Conservation (phyloP, 2,113 vertebrate genomes). For the Actenoides lindsayi region DNA sequence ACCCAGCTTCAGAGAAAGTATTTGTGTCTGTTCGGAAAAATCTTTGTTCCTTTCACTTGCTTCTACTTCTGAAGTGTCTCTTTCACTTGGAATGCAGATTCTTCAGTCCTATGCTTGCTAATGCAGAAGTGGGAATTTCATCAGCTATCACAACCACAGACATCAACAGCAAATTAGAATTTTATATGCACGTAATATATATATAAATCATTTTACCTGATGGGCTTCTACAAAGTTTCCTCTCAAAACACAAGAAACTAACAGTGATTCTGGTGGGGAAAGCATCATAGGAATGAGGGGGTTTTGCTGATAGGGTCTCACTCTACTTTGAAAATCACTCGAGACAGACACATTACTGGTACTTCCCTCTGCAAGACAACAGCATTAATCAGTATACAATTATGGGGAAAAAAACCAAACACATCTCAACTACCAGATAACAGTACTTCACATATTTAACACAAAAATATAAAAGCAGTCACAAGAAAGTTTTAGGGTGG, state of each 20-base stretch:
- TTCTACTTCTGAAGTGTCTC: neutral
- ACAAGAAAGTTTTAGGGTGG: neutral
- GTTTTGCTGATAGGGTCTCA: slow-evolving; percentile 66
- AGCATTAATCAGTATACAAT: neutral
- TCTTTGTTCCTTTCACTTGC: neutral
- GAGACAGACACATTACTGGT: slow-evolving; percentile 69
- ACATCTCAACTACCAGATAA: neutral
- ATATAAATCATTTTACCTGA: slow-evolving; percentile 81
- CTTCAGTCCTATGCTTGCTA: neutral
- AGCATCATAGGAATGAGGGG: slow-evolving; percentile 92
- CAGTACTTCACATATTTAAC: neutral
- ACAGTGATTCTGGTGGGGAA: slow-evolving; percentile 93
- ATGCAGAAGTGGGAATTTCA: neutral
- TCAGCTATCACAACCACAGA: neutral
- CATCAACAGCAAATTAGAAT: neutral
- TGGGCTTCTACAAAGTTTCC: slow-evolving; percentile 92
- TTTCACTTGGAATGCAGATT: neutral
- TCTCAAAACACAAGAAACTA: slow-evolving; percentile 90
- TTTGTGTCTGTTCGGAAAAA: neutral
- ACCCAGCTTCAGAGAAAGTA: neutral
- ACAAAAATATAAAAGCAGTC: neutral
- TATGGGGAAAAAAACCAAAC: neutral
- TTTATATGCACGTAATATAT: neutral
- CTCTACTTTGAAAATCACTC: slow-evolving; percentile 66
- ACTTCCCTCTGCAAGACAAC: slow-evolving; percentile 79